These are phyloP conservation scores for Trissolcus japonicus DNA, from an alignment of 2,888 invertebrate species.

Conservation along the genomic window DNA sequence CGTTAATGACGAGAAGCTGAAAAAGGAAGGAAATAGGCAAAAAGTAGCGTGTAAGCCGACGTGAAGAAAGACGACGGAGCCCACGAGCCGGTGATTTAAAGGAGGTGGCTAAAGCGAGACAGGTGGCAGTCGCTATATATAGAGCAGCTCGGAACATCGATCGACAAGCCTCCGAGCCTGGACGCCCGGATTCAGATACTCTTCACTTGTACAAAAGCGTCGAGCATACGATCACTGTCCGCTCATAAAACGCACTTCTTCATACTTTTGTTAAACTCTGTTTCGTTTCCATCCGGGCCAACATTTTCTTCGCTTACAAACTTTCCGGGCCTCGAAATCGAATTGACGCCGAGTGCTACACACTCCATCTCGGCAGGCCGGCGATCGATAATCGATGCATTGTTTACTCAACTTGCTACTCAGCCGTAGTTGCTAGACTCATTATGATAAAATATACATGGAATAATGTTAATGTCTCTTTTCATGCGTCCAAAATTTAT, in stretches of 20 bases:
- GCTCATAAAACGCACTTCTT: slow-evolving; percentile 37
- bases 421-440: too few relatives aligned
- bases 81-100: slow-evolving; percentile 41
- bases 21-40: slow-evolving; percentile 12
- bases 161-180: slow-evolving; percentile 69
- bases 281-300: background rate
- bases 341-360: too few relatives aligned
- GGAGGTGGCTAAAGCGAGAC: slow-evolving; percentile 28
- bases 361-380: too few relatives aligned
- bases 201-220: slow-evolving; percentile 61
- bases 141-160: slow-evolving; percentile 73
- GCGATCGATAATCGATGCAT: too few relatives aligned
- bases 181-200: slow-evolving; percentile 69
- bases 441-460: too few relatives aligned
- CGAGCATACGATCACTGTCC: slow-evolving; percentile 28
- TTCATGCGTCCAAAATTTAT: too few relatives aligned
- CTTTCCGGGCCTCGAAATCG: too few relatives aligned
- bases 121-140: slow-evolving; percentile 62
- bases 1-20: slow-evolving; percentile 28
- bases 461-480: too few relatives aligned
- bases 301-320: too few relatives aligned
- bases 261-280: slow-evolving; percentile 2
- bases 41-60: slow-evolving; percentile 13
- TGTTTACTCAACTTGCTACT: background rate
- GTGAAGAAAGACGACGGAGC: slow-evolving; percentile 51